A percentile compares a stretch with the other conserved stretches of the same genome.
phyloP scores from a whole-genome alignment of 2,113 vertebrate species.

The Danio rerio region GRCz12tu NC_133179.1:13803001-13803500 shows the following conservation, averaged over 20 bases:
- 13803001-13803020: no score
- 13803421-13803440: neutral
- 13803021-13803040: neutral
- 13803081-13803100: neutral
- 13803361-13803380: neutral
- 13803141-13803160: no score
- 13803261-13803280: neutral
- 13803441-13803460: neutral
- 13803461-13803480: neutral
- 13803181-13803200: no score
- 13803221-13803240: neutral
- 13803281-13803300: neutral
- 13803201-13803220: neutral
- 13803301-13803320: neutral
- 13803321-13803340: neutral
- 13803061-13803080: neutral
- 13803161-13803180: neutral
- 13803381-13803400: neutral
- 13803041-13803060: neutral
- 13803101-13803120: neutral
- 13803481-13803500: slow-evolving; percentile 10
- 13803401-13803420: neutral
- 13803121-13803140: neutral
- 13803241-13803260: neutral
- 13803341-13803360: neutral